Percentiles rank a stretch among this genome's conserved stretches.
Conservation (phyloP, 2,888 invertebrate genomes). For the Apotomis turbidana region DNA sequence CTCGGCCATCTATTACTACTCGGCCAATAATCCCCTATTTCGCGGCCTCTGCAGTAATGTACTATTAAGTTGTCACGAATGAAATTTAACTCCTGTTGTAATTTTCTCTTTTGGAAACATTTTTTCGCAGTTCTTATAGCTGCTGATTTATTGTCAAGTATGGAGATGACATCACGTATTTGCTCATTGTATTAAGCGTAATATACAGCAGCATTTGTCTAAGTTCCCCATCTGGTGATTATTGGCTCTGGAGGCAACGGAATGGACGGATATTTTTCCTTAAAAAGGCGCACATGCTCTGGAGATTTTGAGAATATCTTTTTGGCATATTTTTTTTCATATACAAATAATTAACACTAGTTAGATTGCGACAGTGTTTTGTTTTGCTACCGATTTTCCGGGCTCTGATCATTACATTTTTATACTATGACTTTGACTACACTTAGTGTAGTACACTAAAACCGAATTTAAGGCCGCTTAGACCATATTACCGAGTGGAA, state of each 20-base stretch:
- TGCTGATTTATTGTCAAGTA: neutral
- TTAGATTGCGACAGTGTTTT: too few relatives aligned
- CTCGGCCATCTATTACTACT: too few relatives aligned
- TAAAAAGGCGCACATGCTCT: neutral
- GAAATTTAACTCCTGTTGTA: too few relatives aligned
- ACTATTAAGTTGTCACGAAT: too few relatives aligned
- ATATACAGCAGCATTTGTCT: neutral
- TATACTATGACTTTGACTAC: too few relatives aligned
- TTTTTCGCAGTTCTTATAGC: neutral
- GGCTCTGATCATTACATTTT: too few relatives aligned
- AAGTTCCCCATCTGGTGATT: neutral
- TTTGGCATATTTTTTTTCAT: neutral
- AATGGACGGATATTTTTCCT: constrained; percentile 1
- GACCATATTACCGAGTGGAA: constrained; percentile 85
- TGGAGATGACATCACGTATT: neutral
- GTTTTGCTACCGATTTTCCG: too few relatives aligned
- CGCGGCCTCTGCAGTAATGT: too few relatives aligned
- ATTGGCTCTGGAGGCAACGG: neutral
- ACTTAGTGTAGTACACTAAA: too few relatives aligned
- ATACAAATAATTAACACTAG: too few relatives aligned
- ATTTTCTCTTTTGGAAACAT: too few relatives aligned
- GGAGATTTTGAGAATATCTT: neutral
- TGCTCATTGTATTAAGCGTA: neutral
- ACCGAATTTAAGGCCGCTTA: neutral
- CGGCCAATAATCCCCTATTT: too few relatives aligned